A percentile compares a stretch with the other conserved stretches of the same genome.
Evolutionary conservation across 2,113 vertebrate species (phyloP).

Genomic region (Australoheros scitulus): DNA sequence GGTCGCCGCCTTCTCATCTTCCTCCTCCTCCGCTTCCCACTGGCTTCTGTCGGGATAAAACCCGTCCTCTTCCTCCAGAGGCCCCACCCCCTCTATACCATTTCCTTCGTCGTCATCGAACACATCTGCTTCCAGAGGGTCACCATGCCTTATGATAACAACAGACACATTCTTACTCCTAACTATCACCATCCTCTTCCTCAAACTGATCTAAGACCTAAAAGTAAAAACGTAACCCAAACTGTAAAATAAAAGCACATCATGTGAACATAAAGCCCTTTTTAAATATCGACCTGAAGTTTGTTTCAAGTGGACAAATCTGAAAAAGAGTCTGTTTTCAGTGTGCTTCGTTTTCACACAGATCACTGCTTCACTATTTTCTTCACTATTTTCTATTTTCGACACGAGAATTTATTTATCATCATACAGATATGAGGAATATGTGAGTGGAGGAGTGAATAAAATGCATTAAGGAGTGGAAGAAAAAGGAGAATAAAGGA

Average conservation of each 20-base stretch:
- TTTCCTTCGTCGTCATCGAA: constrained; percentile 79
- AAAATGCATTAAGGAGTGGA: not conserved
- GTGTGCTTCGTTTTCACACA: too few relatives aligned
- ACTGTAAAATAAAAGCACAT: too few relatives aligned
- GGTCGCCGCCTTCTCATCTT: not conserved
- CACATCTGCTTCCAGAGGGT: constrained; percentile 75
- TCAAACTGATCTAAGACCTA: not conserved
- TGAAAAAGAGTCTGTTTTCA: too few relatives aligned
- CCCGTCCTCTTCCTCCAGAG: constrained; percentile 75
- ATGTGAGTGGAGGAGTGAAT: too few relatives aligned
- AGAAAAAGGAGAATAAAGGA: not conserved
- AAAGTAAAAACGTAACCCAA: too few relatives aligned
- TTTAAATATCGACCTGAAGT: too few relatives aligned
- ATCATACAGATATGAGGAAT: too few relatives aligned
- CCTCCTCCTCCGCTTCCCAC: constrained; percentile 60
- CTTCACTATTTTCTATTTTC: too few relatives aligned
- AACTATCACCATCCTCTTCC: not conserved
- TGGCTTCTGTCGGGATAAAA: constrained; percentile 70
- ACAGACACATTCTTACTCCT: not conserved
- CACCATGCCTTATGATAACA: constrained; percentile 49
- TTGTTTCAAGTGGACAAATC: too few relatives aligned
- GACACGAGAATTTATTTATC: too few relatives aligned
- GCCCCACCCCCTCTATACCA: constrained; percentile 59
- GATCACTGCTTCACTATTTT: too few relatives aligned
- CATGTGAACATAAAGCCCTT: too few relatives aligned